Evolutionary conservation across 2,113 vertebrate species (phyloP).

Genomic region (Lathamus discolor): DNA sequence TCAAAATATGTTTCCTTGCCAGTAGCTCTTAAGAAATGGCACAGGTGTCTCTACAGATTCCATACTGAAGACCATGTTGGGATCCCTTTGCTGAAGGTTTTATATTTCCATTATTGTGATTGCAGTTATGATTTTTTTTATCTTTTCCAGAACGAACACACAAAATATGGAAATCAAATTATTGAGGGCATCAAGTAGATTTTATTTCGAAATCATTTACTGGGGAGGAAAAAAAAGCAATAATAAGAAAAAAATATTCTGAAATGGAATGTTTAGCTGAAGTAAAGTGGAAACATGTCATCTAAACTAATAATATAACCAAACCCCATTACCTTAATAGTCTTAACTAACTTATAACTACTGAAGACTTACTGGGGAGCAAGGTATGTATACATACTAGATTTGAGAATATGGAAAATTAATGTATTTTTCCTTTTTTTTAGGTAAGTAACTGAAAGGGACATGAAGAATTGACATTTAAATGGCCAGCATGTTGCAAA

Average conservation of each 20-base stretch:
- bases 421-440: conserved; percentile 26
- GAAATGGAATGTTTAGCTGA: neutral
- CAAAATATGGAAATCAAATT: neutral
- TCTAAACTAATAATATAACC: neutral
- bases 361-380: neutral
- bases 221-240: neutral
- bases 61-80: neutral
- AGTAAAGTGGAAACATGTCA: neutral
- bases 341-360: neutral
- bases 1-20: neutral
- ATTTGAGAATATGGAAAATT: neutral
- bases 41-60: neutral
- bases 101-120: neutral
- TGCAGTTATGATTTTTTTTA: neutral
- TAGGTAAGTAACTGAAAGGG: conserved; percentile 81
- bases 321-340: neutral
- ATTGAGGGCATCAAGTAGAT: neutral
- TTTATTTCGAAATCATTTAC: neutral
- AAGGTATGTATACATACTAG: neutral
- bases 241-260: neutral
- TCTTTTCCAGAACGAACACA: neutral
- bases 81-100: neutral
- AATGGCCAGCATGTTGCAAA: conserved; percentile 84
- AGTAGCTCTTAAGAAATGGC: neutral
- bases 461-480: conserved; percentile 75